A percentile compares a stretch with the other conserved stretches of the same genome.
These are phyloP conservation scores for Micropterix aruncella DNA, from an alignment of 2,888 invertebrate species.

Conservation along the genomic window DNA sequence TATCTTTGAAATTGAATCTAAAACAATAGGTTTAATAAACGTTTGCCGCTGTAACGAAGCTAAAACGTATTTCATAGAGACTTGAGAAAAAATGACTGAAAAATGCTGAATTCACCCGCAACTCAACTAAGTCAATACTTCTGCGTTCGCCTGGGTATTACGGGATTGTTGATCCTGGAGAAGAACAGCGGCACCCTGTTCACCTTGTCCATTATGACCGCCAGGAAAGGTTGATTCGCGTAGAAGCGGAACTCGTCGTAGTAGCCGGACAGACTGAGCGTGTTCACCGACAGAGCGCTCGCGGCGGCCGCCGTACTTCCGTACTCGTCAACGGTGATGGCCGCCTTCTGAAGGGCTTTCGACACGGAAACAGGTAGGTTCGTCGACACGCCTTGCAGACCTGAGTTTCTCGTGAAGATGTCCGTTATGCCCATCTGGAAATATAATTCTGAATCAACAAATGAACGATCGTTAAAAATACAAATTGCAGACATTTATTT, in stretches of 20 bases:
- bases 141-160: neutral
- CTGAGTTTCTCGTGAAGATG: slow-evolving; percentile 25
- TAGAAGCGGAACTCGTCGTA: slow-evolving; percentile 22
- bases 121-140: no score
- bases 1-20: no score
- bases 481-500: no score
- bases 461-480: no score
- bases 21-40: no score
- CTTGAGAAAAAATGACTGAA: no score
- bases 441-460: no score
- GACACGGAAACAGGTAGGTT: slow-evolving; percentile 22
- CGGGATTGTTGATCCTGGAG: slow-evolving; percentile 32
- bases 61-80: no score
- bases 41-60: no score
- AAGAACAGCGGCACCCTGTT: slow-evolving; percentile 33
- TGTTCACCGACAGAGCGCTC: slow-evolving; percentile 28
- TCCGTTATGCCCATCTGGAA: slow-evolving; percentile 32
- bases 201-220: slow-evolving; percentile 30
- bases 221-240: slow-evolving; percentile 34
- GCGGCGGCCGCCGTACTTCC: slow-evolving; percentile 36
- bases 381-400: slow-evolving; percentile 20
- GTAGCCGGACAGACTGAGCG: slow-evolving; percentile 25
- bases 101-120: no score
- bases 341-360: slow-evolving; percentile 33
- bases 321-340: slow-evolving; percentile 35